Percentiles rank a stretch among this genome's conserved stretches.
Evolutionary conservation across 1,140 invertebrate species (phyloP).

Genomic region (Camponotus floridanus): DNA sequence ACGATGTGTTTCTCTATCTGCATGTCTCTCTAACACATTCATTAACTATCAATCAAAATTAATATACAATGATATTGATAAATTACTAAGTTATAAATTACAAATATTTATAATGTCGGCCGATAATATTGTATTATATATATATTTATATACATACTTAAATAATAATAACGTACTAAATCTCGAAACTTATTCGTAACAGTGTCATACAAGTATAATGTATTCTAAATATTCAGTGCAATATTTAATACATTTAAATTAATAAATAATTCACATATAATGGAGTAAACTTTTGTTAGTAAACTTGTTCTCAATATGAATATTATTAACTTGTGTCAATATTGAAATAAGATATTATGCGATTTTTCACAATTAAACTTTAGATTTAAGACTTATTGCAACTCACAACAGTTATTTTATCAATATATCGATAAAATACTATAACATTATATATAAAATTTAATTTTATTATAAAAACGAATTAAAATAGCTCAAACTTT

Average conservation of each 20-base stretch:
- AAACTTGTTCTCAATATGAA: neutral
- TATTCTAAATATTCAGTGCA: neutral
- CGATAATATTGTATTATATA: conserved; percentile 13
- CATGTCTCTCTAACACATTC: neutral
- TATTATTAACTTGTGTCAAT: neutral
- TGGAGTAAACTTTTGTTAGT: neutral
- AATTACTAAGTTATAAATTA: conserved; percentile 31
- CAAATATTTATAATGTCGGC: conserved; percentile 13
- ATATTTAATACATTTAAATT: neutral
- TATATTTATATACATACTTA: neutral
- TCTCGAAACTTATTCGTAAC: conserved; percentile 7
- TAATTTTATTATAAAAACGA: neutral
- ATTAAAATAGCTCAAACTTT: neutral
- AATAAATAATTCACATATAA: neutral
- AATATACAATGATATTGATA: conserved; percentile 51
- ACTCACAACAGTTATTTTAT: neutral
- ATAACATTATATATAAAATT: too few relatives aligned
- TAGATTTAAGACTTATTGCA: neutral
- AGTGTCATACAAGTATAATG: neutral
- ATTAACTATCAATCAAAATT: conserved; percentile 53
- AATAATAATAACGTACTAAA: conserved; percentile 15
- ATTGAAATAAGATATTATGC: neutral
- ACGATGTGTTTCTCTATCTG: conserved; percentile 1
- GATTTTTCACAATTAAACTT: neutral
- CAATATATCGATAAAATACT: neutral